A percentile compares a stretch with the other conserved stretches of the same genome.
These are phyloP conservation scores for Setophaga kirtlandii DNA, from an alignment of 2,113 vertebrate genomes.

Conservation along the genomic window DNA sequence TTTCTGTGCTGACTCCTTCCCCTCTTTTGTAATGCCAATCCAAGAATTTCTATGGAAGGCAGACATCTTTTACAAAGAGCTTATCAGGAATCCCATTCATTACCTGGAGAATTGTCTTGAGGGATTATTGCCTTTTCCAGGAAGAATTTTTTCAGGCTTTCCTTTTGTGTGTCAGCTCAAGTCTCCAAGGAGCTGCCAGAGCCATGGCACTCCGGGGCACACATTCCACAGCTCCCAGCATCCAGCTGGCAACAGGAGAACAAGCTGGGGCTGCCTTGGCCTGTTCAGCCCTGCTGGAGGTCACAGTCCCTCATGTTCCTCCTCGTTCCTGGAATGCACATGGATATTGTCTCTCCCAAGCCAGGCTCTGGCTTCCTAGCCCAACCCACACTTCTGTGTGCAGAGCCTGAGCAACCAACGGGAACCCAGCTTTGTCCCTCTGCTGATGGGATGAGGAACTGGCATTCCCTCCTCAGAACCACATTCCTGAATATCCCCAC, in stretches of 20 bases:
- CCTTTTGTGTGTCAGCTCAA: not conserved
- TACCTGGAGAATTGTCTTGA: not conserved
- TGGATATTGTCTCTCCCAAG: not conserved
- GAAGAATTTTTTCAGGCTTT: not conserved
- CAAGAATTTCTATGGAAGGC: not conserved
- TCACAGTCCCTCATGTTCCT: not conserved
- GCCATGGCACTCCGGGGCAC: accelerated
- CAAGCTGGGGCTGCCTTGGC: not conserved
- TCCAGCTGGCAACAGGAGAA: not conserved
- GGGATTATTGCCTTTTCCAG: not conserved
- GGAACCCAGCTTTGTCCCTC: not conserved
- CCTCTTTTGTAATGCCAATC: not conserved
- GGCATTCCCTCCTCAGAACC: not conserved
- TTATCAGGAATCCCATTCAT: not conserved
- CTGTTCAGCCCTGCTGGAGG: not conserved
- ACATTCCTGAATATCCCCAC: not conserved
- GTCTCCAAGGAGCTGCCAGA: not conserved
- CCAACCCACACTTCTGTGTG: not conserved
- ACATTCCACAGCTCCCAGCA: not conserved
- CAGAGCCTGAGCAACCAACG: not conserved
- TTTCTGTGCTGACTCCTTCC: not conserved
- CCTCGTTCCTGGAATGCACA: not conserved
- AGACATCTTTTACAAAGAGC: not conserved
- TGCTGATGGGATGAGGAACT: not conserved
- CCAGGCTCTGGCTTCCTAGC: not conserved